Evolutionary conservation across 2,888 invertebrate species (phyloP).

Genomic region (Drosophila neotestacea): DNA sequence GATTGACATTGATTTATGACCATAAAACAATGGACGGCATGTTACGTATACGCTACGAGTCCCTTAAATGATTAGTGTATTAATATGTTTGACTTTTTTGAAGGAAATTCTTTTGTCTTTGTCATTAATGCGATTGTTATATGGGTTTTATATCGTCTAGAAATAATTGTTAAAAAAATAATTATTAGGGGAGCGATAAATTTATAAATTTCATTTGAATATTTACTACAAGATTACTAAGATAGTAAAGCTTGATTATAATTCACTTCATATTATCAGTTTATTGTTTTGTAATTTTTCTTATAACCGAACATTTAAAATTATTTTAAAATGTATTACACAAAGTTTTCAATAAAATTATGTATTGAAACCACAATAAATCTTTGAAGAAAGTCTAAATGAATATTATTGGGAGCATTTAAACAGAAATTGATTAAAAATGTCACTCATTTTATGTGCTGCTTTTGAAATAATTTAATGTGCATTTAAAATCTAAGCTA

Average conservation of each 20-base stretch:
- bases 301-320: too few relatives aligned
- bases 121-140: not conserved
- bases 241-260: too few relatives aligned
- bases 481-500: constrained; percentile 39
- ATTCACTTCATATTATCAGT: too few relatives aligned
- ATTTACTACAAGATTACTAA: too few relatives aligned
- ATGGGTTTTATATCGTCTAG: not conserved
- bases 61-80: constrained; percentile 4
- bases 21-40: constrained; percentile 45
- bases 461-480: constrained; percentile 40
- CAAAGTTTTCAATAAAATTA: too few relatives aligned
- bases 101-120: not conserved
- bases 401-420: not conserved
- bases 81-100: not conserved
- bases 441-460: not conserved
- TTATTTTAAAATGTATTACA: too few relatives aligned
- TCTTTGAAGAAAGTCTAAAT: not conserved
- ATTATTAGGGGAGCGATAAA: too few relatives aligned
- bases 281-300: too few relatives aligned
- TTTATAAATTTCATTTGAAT: too few relatives aligned
- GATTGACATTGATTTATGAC: constrained; percentile 76
- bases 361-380: not conserved
- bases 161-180: too few relatives aligned
- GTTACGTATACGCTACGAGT: constrained; percentile 51
- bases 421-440: not conserved